A percentile compares a stretch with the other conserved stretches of the same genome.
These are phyloP conservation scores for Phlogophora meticulosa DNA, from an alignment of 2,888 invertebrate genomes.

Conservation along the genomic window DNA sequence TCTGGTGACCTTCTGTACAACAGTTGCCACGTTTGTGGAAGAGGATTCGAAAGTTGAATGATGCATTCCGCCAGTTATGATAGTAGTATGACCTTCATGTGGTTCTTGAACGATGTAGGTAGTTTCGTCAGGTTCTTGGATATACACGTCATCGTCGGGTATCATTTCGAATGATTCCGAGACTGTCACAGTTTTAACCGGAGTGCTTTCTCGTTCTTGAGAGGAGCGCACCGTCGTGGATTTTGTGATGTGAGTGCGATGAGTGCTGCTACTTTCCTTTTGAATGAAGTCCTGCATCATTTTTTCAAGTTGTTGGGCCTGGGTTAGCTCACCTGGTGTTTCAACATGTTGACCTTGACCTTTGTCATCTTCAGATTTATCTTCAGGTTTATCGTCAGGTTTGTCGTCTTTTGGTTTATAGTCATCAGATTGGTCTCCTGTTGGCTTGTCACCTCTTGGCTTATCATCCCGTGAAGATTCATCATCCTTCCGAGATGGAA, in stretches of 20 bases:
- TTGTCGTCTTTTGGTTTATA: constrained; percentile 56
- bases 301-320: constrained; percentile 68
- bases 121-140: constrained; percentile 59
- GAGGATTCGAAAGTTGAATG: constrained; percentile 74
- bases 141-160: constrained; percentile 59
- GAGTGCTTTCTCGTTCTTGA: constrained; percentile 69
- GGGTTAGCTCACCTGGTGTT: constrained; percentile 53
- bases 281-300: constrained; percentile 77
- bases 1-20: constrained; percentile 95
- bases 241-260: constrained; percentile 53
- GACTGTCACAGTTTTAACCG: constrained; percentile 66
- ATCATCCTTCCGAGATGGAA: constrained; percentile 65
- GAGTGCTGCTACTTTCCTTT: constrained; percentile 72
- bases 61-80: constrained; percentile 70
- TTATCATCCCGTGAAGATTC: constrained; percentile 43
- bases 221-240: constrained; percentile 53
- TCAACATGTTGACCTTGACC: constrained; percentile 50
- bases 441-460: constrained; percentile 51
- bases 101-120: constrained; percentile 76
- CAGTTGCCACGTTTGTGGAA: constrained; percentile 89
- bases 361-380: constrained; percentile 52
- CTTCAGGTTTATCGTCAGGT: constrained; percentile 51
- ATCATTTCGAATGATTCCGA: constrained; percentile 68
- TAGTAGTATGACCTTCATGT: constrained; percentile 67
- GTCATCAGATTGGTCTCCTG: constrained; percentile 54